Conservation (phyloP, 2,888 invertebrate genomes). For the Agrypnus murinus region DNA sequence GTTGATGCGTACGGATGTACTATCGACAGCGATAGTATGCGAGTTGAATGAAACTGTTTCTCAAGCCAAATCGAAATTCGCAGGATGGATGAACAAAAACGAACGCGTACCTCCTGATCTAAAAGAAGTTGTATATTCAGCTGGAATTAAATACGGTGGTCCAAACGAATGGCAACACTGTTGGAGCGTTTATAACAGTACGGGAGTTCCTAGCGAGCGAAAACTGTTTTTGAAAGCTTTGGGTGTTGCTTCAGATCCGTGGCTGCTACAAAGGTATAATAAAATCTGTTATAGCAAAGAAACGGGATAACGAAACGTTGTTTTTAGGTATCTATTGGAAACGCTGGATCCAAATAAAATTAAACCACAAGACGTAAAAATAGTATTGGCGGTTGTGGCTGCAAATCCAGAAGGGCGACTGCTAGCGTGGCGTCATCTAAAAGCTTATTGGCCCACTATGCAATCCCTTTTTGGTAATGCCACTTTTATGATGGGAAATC, state of each 20-base stretch:
- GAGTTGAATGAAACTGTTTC: conserved; percentile 81
- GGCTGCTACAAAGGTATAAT: conserved; percentile 84
- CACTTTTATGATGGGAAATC: conserved; percentile 77
- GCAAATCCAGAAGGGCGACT: conserved; percentile 81
- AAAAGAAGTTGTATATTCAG: conserved; percentile 79
- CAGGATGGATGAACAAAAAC: conserved; percentile 81
- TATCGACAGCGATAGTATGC: conserved; percentile 83
- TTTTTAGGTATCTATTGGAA: conserved; percentile 82
- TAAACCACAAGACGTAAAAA: conserved; percentile 80
- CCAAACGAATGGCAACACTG: conserved; percentile 84
- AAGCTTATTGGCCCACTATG: conserved; percentile 81
- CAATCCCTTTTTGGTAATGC: conserved; percentile 78
- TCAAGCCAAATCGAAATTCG: conserved; percentile 81
- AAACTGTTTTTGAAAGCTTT: conserved; percentile 82
- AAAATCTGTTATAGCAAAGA: background rate
- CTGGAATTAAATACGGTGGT: conserved; percentile 82
- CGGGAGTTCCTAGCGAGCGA: conserved; percentile 81
- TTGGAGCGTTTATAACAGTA: conserved; percentile 81
- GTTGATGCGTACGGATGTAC: conserved; percentile 81
- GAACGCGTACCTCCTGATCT: conserved; percentile 83
- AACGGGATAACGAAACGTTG: too few relatives aligned
- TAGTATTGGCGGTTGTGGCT: conserved; percentile 83
- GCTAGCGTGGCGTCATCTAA: conserved; percentile 83
- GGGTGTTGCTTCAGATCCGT: conserved; percentile 83
- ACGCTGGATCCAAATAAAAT: conserved; percentile 82